These are phyloP conservation scores for Trididemnum clinides DNA, from an alignment of 23 tunicate species.

Conservation along the genomic window DNA sequence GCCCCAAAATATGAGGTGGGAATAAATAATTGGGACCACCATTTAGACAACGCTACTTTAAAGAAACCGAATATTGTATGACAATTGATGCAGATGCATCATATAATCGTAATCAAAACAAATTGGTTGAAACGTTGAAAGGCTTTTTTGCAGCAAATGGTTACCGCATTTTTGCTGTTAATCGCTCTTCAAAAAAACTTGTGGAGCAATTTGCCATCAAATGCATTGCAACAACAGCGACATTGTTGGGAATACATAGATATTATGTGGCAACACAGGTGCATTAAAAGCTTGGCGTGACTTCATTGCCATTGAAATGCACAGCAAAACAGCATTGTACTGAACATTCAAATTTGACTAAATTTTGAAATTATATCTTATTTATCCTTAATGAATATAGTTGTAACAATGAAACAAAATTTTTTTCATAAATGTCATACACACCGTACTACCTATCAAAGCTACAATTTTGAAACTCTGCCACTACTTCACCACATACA, in stretches of 20 bases:
- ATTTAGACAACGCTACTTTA: too few species aligned
- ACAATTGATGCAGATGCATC: not conserved
- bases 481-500: not conserved
- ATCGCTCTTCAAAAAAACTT: not conserved
- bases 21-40: too few species aligned
- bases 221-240: not conserved
- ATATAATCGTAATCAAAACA: not conserved
- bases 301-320: not conserved
- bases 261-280: not conserved
- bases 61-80: not conserved
- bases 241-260: not conserved
- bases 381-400: not conserved
- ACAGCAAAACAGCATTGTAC: not conserved
- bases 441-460: not conserved
- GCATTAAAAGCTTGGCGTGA: too few species aligned
- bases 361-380: not conserved
- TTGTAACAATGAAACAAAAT: not conserved
- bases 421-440: not conserved
- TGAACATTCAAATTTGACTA: not conserved
- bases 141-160: not conserved
- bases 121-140: not conserved
- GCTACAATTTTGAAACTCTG: not conserved
- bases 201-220: not conserved
- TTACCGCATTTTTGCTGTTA: not conserved
- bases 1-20: too few species aligned